These are phyloP conservation scores for Rhincodon typus DNA, from an alignment of 2,797 vertebrate genomes.

Conservation along the genomic window DNA sequence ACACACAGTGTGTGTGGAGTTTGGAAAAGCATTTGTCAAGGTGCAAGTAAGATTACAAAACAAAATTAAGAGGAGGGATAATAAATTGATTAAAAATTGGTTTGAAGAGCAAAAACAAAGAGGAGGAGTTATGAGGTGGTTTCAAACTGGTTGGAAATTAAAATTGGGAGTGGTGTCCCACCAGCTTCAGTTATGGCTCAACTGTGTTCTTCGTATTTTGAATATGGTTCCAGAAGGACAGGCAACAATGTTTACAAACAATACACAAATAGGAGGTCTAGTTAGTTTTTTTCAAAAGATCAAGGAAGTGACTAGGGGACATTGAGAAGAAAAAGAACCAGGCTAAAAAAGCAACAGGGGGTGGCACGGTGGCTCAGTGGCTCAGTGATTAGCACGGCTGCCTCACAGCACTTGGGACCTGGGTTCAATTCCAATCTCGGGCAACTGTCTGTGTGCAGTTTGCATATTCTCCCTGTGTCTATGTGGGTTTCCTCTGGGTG, in stretches of 20 bases:
- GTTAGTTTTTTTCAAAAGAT: background rate
- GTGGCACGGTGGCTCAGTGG: no score
- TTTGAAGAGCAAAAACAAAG: background rate
- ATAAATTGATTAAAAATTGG: background rate
- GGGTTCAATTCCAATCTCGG: no score
- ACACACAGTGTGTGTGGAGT: background rate
- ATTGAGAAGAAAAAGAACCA: background rate
- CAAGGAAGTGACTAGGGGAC: background rate
- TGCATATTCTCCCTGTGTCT: no score
- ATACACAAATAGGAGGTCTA: background rate
- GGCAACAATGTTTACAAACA: background rate
- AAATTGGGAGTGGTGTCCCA: background rate
- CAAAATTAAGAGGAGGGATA: background rate
- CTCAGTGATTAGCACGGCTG: no score
- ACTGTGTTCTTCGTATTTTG: background rate
- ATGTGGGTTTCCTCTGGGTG: no score
- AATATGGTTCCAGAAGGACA: background rate
- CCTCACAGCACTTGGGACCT: no score
- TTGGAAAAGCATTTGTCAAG: background rate
- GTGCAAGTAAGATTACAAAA: background rate
- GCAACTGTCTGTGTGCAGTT: no score
- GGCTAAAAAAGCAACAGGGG: background rate
- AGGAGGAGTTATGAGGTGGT: background rate
- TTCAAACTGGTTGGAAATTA: background rate
- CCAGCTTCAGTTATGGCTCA: background rate